Percentiles rank a stretch among this genome's conserved stretches.
Conservation (phyloP, 2,888 invertebrate species). For the Leptinotarsa juncta region DNA sequence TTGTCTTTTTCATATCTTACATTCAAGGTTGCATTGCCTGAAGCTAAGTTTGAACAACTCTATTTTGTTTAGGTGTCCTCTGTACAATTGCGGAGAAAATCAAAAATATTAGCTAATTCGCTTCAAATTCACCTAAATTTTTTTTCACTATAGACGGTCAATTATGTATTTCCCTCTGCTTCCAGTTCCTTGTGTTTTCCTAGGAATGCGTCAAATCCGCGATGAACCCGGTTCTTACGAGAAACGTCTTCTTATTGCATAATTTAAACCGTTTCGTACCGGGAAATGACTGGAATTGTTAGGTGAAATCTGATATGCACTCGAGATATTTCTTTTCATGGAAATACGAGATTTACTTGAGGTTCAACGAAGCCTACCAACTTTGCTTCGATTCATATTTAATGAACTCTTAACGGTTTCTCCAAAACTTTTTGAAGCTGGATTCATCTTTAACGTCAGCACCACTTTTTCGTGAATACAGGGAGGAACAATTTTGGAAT, state of each 20-base stretch:
- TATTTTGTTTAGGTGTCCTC: too few relatives aligned
- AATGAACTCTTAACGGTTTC: not conserved
- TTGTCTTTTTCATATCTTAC: too few relatives aligned
- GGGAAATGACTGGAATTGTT: constrained; percentile 26
- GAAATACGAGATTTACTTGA: constrained; percentile 1
- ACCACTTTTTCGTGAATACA: not conserved
- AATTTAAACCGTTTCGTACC: constrained; percentile 26
- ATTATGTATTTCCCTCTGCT: not conserved
- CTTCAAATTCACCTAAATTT: too few relatives aligned
- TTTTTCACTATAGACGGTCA: too few relatives aligned
- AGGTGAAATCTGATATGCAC: constrained; percentile 29
- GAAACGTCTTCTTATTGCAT: constrained; percentile 34
- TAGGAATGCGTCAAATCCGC: constrained; percentile 17
- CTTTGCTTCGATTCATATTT: constrained; percentile 8
- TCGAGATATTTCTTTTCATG: not conserved
- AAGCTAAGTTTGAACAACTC: too few relatives aligned
- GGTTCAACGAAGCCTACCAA: not conserved
- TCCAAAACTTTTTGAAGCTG: not conserved
- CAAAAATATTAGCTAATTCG: too few relatives aligned
- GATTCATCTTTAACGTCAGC: not conserved
- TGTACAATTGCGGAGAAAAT: too few relatives aligned
- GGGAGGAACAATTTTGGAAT: too few relatives aligned
- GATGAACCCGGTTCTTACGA: constrained; percentile 22
- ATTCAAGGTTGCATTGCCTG: too few relatives aligned
- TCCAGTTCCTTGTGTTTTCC: not conserved